Percentiles rank a stretch among this genome's conserved stretches.
These are phyloP conservation scores for Corythornis cristatus DNA, from an alignment of 2,113 vertebrate species.

Conservation along the genomic window DNA sequence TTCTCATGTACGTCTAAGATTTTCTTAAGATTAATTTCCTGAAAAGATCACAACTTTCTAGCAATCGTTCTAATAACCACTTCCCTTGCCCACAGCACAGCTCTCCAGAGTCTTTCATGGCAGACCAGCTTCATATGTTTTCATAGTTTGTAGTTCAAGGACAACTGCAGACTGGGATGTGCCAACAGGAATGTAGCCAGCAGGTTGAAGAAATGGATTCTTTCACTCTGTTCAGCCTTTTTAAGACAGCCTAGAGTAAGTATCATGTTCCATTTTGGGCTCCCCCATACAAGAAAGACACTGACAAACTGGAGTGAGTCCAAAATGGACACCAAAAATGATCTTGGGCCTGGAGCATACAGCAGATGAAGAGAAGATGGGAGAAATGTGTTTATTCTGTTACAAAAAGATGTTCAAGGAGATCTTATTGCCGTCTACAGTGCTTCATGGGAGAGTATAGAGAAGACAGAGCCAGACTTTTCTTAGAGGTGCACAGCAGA, in stretches of 20 bases:
- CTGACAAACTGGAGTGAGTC: neutral
- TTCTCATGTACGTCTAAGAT: neutral
- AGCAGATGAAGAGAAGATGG: neutral
- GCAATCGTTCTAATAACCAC: neutral
- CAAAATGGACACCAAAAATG: neutral
- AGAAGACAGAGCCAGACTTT: neutral
- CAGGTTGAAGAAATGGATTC: neutral
- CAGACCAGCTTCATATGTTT: neutral
- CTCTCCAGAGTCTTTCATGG: neutral
- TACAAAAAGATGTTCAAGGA: neutral
- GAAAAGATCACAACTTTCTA: constrained; percentile 33
- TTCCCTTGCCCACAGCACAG: neutral
- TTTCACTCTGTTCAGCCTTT: neutral
- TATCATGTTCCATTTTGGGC: neutral
- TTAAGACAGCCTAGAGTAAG: neutral
- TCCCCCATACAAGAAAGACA: neutral
- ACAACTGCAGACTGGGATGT: neutral
- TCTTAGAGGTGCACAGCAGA: neutral
- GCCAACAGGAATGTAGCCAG: neutral
- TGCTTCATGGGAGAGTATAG: neutral
- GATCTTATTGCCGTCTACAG: neutral
- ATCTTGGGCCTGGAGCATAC: neutral
- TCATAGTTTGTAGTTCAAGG: neutral
- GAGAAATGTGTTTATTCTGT: neutral
- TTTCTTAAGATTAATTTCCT: constrained; percentile 19